Evolutionary conservation across 35 echinoderm and acorn worm genomes (phyloP), one percentile per base, ranked within the genome.

Genomic region (Holothuria glaberrima): DNA sequence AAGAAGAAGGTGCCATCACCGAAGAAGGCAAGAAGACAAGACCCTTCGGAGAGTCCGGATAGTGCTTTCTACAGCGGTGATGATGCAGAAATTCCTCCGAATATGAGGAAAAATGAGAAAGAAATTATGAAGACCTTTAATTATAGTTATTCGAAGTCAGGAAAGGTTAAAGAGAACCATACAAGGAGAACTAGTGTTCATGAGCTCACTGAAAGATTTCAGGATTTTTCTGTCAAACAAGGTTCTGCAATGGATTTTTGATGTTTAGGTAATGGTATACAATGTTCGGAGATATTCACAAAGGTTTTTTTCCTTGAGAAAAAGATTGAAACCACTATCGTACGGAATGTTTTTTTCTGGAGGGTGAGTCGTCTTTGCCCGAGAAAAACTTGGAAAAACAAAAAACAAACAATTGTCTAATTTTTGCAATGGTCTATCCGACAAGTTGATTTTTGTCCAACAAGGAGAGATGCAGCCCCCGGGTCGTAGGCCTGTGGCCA

Each of bases 21-120:
- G 57, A 62, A 61, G 80, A 84, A 33, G 28, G 5, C 30, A 0
- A 30, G 56, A 34, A 59, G 26, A 19, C 80, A 29, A 3, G 66
- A 20, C 31, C n/a, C 0, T 16, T 57, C 80, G 34, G 18, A 59
- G 6, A 60, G 52, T 61, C 80, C 80, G 20, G 80, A 84, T 19
- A 84, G 80, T 30, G 56, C 80, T 33, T 84, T 84, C 59, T 84
- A 58, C n/a, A 84, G 54, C 57, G 57, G 80, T 2, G 56, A 84
- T 38, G 80, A 61, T 25, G 27, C 18, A 24, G 56, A 84, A 20
- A 63, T 84, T 30, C 80, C 80, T 59, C 26, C 22, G 36, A 84
- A 84, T 61, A 84, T 84, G 80, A 54, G 28, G 25, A 84, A 84
- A 63, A 84, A 84, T 38, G 30, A 84, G 33, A 63, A 31, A 31